Evolutionary conservation across 2,888 invertebrate genomes (phyloP).

Genomic region (Thera britannica): DNA sequence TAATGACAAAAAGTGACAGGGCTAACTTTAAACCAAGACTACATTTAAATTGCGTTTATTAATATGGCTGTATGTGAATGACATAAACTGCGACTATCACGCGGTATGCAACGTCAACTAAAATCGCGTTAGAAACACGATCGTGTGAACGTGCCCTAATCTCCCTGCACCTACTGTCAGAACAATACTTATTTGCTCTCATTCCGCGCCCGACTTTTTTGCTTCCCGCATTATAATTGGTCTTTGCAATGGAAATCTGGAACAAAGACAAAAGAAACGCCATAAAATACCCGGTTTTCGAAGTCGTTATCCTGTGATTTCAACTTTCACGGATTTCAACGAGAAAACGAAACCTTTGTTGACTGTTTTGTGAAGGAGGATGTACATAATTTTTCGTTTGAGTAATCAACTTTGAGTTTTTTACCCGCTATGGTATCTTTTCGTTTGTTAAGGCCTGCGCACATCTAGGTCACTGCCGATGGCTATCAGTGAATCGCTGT

Average conservation of each 20-base stretch:
- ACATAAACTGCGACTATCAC: too few relatives aligned
- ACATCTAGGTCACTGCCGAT: too few relatives aligned
- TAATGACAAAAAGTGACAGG: too few relatives aligned
- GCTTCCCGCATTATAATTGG: conserved; percentile 38
- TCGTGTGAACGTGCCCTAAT: too few relatives aligned
- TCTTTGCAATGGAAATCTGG: conserved; percentile 42
- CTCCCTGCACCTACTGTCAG: background rate
- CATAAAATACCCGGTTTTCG: conserved; percentile 51
- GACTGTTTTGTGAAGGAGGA: conserved; percentile 27
- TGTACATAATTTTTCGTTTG: conserved; percentile 32
- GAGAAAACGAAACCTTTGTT: conserved; percentile 26
- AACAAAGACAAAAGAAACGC: conserved; percentile 38
- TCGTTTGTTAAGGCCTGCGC: background rate
- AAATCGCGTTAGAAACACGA: too few relatives aligned
- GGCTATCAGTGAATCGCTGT: too few relatives aligned
- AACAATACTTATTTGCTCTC: conserved; percentile 9
- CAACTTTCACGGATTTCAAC: conserved; percentile 37
- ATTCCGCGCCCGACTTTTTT: conserved; percentile 8
- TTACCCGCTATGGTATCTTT: background rate
- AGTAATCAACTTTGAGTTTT: conserved; percentile 29
- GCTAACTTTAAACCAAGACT: too few relatives aligned
- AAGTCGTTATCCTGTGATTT: conserved; percentile 51
- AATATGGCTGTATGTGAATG: too few relatives aligned
- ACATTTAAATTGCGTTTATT: too few relatives aligned
- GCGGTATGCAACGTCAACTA: too few relatives aligned